Conservation (phyloP, 1,140 invertebrate species). For the Metopolophium dirhodum region DNA sequence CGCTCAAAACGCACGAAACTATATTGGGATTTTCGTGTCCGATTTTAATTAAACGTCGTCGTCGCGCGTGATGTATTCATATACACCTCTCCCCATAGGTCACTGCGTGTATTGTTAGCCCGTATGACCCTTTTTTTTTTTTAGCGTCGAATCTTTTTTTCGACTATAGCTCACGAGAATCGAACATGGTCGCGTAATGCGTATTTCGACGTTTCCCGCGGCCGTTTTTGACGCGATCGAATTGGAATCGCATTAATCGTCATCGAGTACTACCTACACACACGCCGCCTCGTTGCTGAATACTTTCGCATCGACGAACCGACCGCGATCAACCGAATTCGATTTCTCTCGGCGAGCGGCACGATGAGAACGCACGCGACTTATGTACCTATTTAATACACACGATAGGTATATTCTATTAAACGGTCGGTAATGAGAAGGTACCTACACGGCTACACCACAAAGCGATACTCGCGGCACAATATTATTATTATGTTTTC, state of each 20-base stretch:
- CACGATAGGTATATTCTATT: neutral
- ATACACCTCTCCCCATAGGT: neutral
- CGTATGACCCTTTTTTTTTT: neutral
- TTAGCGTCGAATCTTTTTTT: neutral
- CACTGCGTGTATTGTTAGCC: neutral
- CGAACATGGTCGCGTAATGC: neutral
- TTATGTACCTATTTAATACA: neutral
- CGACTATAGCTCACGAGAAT: neutral
- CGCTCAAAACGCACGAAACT: neutral
- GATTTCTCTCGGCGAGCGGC: neutral
- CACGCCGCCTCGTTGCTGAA: neutral
- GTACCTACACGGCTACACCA: neutral
- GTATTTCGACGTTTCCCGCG: neutral
- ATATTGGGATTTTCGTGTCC: neutral
- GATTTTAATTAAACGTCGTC: slow-evolving; percentile 7
- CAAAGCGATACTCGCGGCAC: neutral
- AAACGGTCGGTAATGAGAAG: neutral
- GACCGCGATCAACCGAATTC: neutral
- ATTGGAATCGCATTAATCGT: neutral
- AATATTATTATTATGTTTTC: neutral
- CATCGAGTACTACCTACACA: neutral
- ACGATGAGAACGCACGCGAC: neutral
- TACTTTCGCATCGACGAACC: neutral
- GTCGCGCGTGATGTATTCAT: neutral
- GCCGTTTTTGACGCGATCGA: neutral